Evolutionary conservation across 2,888 invertebrate genomes (phyloP), one percentile per base, ranked within the genome.

Genomic region (Allophyes oxyacanthae): DNA sequence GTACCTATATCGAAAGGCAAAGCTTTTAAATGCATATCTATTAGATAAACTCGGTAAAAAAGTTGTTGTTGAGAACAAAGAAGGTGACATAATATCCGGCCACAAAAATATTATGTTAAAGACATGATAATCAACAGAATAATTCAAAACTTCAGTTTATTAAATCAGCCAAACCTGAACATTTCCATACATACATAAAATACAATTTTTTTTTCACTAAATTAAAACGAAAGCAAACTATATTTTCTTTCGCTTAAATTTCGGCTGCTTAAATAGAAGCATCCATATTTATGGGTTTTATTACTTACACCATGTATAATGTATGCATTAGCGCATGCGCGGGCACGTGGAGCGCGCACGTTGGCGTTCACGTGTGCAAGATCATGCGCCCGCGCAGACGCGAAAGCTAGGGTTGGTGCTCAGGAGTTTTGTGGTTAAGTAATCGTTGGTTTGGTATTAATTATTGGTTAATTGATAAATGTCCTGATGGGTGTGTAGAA

Each of bases 261-360:
- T 52, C 4, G 45, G 11, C 6, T 33, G 8, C 25, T 52, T 36
- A 32, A 54, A 40, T 49, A 40, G 28, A 14, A 5, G 1, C 30
- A 51, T 60, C 25, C 50, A 61, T 55, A 65, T 68, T 52, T 49
- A 68, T 44, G 20, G 9, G 44, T 55, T 49, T 61, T 55, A 48
- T 64, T 67, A 41, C 44, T 49, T 60, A 63, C 65, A 65, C 53
- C 60, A 49, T 76, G 60, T 65, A 57, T 64, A 53, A 72, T 64
- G 49, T 55, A 58, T 67, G 69, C 59, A 48, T 57, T 45, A 36
- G 62, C 44, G 66, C 64, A 40, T 58, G 64, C 25, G 42, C 3
- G 3, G 44, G 20, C 75, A 73, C 83, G 81, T 79, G 83, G 50
- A 11, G 15, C 5, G 14, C 5, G 51, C 84, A 84, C 85, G 85